Evolutionary conservation across 2,797 vertebrate species (phyloP).

Genomic region (Setipinna tenuifilis): DNA sequence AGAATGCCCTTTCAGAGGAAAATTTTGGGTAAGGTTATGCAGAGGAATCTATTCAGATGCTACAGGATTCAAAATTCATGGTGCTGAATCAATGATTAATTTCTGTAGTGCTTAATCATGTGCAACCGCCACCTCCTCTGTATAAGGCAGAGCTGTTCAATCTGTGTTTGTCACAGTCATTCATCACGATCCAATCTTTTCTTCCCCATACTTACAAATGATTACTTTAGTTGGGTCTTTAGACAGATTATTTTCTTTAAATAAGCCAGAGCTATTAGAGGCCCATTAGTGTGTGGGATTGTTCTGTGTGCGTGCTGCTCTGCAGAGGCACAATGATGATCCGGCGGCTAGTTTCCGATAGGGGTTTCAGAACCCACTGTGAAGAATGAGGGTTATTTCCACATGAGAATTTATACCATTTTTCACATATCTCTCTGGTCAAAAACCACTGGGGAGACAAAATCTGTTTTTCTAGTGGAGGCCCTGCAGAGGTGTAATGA

Average conservation of each 20-base stretch:
- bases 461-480: neutral
- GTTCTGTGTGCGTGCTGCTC: neutral
- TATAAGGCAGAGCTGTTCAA: neutral
- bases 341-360: slow-evolving; percentile 23
- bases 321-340: slow-evolving; percentile 20
- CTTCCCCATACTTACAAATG: neutral
- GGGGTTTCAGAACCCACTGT: slow-evolving; percentile 29
- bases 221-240: slow-evolving; percentile 15
- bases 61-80: neutral
- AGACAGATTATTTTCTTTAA: slow-evolving; percentile 34
- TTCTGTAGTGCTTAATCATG: neutral
- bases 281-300: slow-evolving; percentile 32
- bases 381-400: slow-evolving; percentile 48
- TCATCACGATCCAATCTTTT: neutral
- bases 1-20: neutral
- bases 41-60: neutral
- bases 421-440: slow-evolving; percentile 6
- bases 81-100: neutral
- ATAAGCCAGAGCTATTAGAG: slow-evolving; percentile 32
- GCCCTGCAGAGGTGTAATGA: slow-evolving; percentile 6
- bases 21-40: neutral
- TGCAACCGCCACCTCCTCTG: neutral
- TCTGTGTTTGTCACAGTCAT: slow-evolving; percentile 29
- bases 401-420: slow-evolving; percentile 33
- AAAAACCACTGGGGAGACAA: neutral